Percentiles rank a stretch among this genome's conserved stretches.
These are phyloP conservation scores for Rhinolophus ferrumequinum DNA, from an alignment of 2,113 vertebrate genomes.

Conservation along the genomic window DNA sequence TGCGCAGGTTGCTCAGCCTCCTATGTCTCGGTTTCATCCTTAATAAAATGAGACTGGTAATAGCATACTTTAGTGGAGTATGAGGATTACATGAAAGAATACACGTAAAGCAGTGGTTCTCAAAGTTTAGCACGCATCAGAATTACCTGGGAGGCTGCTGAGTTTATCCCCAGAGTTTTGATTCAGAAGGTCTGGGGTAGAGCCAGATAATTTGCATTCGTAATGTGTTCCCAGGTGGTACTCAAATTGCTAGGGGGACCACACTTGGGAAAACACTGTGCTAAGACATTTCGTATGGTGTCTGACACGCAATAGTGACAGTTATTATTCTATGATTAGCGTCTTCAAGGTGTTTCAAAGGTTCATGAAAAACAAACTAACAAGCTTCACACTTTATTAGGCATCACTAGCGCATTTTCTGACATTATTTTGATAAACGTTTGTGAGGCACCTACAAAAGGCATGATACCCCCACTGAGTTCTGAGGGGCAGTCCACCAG, in stretches of 20 bases:
- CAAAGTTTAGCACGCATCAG: not conserved
- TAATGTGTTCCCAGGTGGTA: not conserved
- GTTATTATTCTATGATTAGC: not conserved
- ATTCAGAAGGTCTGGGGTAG: not conserved
- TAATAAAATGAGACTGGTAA: not conserved
- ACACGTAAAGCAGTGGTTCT: not conserved
- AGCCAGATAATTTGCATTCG: not conserved
- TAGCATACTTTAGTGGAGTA: not conserved
- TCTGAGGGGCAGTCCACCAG: not conserved
- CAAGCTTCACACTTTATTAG: not conserved
- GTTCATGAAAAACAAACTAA: not conserved
- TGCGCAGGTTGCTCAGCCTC: not conserved
- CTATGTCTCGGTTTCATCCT: not conserved
- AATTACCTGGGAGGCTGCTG: not conserved
- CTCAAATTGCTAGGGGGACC: too few species aligned
- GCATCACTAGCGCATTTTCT: not conserved
- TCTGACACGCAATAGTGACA: not conserved
- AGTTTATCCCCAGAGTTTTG: not conserved
- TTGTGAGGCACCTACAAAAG: not conserved
- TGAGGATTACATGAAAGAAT: not conserved
- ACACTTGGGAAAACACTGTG: not conserved
- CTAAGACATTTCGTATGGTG: not conserved
- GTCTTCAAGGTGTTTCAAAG: not conserved
- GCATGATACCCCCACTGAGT: not conserved
- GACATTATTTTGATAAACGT: not conserved